Evolutionary conservation across 2,113 vertebrate genomes (phyloP).

Genomic region (Osmerus mordax): DNA sequence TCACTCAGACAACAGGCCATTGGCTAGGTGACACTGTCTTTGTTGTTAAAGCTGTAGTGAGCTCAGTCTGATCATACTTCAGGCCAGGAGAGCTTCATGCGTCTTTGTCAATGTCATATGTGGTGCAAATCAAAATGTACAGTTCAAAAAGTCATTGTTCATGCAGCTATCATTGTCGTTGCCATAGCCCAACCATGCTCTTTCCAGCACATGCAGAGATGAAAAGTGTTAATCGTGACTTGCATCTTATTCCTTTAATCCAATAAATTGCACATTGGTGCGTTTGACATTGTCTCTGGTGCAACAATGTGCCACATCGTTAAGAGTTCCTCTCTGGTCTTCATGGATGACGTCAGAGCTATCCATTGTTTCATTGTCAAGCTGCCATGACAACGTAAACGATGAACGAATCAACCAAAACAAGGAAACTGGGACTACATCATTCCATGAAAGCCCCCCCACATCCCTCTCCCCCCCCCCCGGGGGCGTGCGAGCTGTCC

Average conservation of each 20-base stretch:
- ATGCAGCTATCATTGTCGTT: constrained; percentile 55
- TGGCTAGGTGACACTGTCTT: not conserved
- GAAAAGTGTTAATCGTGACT: constrained; percentile 60
- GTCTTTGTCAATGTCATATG: too few species aligned
- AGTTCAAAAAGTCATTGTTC: constrained; percentile 35
- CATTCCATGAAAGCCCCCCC: constrained; percentile 68
- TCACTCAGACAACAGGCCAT: too few species aligned
- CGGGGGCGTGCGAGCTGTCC: constrained; percentile 65
- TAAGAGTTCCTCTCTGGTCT: constrained; percentile 59
- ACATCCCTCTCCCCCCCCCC: constrained; percentile 33
- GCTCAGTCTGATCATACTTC: not conserved
- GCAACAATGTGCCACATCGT: constrained; percentile 54
- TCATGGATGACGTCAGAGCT: constrained; percentile 69
- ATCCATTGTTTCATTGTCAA: constrained; percentile 65
- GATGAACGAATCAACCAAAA: constrained; percentile 33
- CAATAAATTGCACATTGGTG: constrained; percentile 64
- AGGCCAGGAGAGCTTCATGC: constrained; percentile 14
- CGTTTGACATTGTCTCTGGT: constrained; percentile 58
- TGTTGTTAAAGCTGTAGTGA: not conserved
- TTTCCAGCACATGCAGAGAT: constrained; percentile 71
- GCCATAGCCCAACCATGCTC: constrained; percentile 66
- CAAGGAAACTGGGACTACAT: constrained; percentile 67
- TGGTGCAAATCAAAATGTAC: constrained; percentile 6
- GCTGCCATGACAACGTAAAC: constrained; percentile 44
- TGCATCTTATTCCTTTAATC: constrained; percentile 46